Evolutionary conservation across 2,797 vertebrate species (phyloP).

Genomic region (Helarctos malayanus): DNA sequence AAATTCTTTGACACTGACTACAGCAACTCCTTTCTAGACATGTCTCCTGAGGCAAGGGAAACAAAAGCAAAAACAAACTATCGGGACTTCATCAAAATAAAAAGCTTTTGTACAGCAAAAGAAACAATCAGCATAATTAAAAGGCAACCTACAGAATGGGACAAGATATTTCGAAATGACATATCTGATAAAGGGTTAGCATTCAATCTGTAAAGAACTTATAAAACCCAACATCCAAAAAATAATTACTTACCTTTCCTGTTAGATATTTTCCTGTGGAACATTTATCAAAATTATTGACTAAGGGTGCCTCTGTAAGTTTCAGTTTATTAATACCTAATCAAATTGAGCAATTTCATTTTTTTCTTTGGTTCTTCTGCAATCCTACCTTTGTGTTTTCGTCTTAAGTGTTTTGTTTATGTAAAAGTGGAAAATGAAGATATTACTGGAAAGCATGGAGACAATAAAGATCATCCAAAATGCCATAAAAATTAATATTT

Average conservation of each 20-base stretch:
- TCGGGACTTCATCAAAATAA: background rate
- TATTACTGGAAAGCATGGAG: background rate
- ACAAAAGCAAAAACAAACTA: background rate
- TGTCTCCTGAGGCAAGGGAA: background rate
- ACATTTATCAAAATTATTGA: constrained; percentile 4
- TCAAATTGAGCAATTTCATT: background rate
- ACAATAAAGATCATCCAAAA: constrained; percentile 7
- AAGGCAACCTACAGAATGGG: background rate
- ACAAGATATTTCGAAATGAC: background rate
- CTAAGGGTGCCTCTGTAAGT: background rate
- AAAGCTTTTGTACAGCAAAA: background rate
- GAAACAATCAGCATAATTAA: background rate
- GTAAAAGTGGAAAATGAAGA: constrained; percentile 19
- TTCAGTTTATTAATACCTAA: background rate
- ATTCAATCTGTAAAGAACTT: background rate
- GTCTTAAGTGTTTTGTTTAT: background rate
- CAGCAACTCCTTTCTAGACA: background rate
- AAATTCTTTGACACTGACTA: background rate
- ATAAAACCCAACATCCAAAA: background rate
- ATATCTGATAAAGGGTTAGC: background rate
- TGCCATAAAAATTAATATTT: background rate
- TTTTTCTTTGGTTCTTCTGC: background rate
- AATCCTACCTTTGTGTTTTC: background rate
- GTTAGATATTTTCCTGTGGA: constrained; percentile 18
- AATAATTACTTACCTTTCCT: background rate